Percentiles rank a stretch among this genome's conserved stretches.
Conservation (phyloP, 1,140 invertebrate genomes). For the Delia radicum region DNA sequence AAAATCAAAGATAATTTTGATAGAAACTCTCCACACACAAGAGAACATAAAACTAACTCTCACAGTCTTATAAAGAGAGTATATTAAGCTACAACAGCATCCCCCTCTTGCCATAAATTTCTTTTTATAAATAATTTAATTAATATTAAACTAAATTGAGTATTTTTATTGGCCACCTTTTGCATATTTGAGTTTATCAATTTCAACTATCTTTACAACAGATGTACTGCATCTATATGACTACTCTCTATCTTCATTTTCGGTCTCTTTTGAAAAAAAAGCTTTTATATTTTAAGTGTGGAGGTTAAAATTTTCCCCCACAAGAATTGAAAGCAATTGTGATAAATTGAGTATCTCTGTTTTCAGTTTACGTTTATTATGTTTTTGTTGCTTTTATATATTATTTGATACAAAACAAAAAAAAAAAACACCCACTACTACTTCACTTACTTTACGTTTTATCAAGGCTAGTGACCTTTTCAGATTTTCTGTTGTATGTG, state of each 20-base stretch:
- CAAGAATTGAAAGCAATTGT: constrained; percentile 23
- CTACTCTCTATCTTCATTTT: background rate
- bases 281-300: no score
- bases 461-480: constrained; percentile 23
- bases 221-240: no score
- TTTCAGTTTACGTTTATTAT: background rate
- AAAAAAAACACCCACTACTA: constrained; percentile 7
- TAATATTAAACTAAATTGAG: constrained; percentile 18
- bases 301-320: no score
- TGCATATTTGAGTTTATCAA: constrained; percentile 39
- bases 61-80: no score
- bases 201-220: background rate
- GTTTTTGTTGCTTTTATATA: background rate
- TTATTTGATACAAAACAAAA: background rate
- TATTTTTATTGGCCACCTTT: constrained; percentile 53
- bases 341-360: constrained; percentile 22
- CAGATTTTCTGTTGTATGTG: background rate
- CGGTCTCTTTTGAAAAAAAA: background rate
- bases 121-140: constrained; percentile 23
- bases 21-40: no score
- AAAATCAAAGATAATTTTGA: no score
- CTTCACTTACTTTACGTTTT: constrained; percentile 11
- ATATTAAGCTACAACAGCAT: no score
- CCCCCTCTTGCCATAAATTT: background rate
- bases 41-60: no score